These are phyloP conservation scores for Sinonovacula constricta DNA, from an alignment of 1,140 invertebrate genomes.

Conservation along the genomic window DNA sequence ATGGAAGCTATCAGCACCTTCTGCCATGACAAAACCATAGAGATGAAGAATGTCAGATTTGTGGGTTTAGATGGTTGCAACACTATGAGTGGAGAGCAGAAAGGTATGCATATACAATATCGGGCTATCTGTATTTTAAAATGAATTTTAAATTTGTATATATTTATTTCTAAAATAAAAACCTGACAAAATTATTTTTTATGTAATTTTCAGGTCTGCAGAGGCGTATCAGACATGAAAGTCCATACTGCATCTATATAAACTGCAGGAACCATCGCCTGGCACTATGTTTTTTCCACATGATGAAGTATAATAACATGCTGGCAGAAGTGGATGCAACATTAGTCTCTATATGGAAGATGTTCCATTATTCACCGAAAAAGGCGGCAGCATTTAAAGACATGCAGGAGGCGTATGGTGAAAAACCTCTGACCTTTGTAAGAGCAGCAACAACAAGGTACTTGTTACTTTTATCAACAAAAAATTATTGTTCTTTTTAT, in stretches of 20 bases:
- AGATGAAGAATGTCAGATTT: background rate
- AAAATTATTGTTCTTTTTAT: background rate
- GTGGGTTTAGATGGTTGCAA: constrained; percentile 2
- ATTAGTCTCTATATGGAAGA: constrained; percentile 9
- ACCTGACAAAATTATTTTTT: too few relatives aligned
- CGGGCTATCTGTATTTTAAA: background rate
- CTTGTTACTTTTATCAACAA: background rate
- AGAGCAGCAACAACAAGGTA: constrained; percentile 18
- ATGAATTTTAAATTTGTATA: too few relatives aligned
- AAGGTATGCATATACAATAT: background rate
- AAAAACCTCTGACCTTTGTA: constrained; percentile 9
- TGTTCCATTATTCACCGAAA: constrained; percentile 1
- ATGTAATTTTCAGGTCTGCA: background rate
- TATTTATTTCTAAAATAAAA: too few relatives aligned
- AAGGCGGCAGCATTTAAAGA: constrained; percentile 5
- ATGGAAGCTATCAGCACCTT: constrained; percentile 3
- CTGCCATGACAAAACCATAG: background rate
- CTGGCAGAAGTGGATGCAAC: background rate
- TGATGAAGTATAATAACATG: constrained; percentile 1
- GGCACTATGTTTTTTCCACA: constrained; percentile 2
- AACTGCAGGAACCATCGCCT: too few relatives aligned
- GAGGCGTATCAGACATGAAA: background rate
- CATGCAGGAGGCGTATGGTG: constrained; percentile 16
- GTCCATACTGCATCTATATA: too few relatives aligned
- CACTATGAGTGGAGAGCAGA: background rate